These are phyloP conservation scores for Sitta europaea DNA, from an alignment of 2,113 vertebrate species.

Conservation along the genomic window DNA sequence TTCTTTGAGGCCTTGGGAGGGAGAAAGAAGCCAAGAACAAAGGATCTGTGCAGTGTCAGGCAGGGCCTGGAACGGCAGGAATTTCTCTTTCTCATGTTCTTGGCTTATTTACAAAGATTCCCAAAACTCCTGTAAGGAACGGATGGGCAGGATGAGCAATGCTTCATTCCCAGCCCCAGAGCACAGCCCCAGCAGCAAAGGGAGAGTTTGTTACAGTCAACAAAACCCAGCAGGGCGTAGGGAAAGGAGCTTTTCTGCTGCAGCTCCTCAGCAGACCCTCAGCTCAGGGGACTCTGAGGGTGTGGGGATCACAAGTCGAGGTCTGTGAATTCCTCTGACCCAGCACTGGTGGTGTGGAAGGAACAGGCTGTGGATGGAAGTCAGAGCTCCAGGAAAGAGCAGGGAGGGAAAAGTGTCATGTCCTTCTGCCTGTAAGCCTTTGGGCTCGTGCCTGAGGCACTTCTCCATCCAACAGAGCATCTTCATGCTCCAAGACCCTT, in stretches of 20 bases:
- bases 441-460: not conserved
- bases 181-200: not conserved
- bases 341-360: not conserved
- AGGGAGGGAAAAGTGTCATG: not conserved
- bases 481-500: not conserved
- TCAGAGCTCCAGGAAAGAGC: not conserved
- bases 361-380: not conserved
- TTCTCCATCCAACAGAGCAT: not conserved
- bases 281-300: rapidly evolving
- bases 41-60: slow-evolving; percentile 43
- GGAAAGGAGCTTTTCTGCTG: not conserved
- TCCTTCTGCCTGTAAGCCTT: not conserved
- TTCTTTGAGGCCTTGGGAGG: not conserved
- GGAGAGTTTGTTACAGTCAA: not conserved
- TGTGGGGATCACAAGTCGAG: rapidly evolving
- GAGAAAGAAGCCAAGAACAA: slow-evolving; percentile 32
- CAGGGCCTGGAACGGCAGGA: not conserved
- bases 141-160: not conserved
- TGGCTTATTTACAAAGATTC: slow-evolving; percentile 44
- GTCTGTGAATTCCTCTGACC: not conserved
- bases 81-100: slow-evolving; percentile 33
- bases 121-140: not conserved
- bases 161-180: not conserved
- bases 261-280: not conserved
- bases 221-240: not conserved